Base-by-base conservation (phyloP, 2,888 invertebrate genomes). In the Liodrosophila aerea region DNA sequence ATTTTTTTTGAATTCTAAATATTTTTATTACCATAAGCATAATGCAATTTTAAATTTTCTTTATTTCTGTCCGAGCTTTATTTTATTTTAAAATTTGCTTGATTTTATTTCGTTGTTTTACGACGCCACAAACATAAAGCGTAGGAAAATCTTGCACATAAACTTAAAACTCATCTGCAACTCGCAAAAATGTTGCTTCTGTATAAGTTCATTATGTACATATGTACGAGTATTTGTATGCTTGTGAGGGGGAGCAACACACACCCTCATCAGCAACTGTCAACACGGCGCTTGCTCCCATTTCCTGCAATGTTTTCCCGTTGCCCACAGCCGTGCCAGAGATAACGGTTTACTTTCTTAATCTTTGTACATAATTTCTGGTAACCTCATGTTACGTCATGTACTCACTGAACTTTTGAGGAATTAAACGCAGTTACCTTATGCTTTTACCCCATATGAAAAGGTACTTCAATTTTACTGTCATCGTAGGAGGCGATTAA, bases 281-380 rank as follows among this genome's bases (percentile, higher is more conserved):
- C 77, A 83, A 77, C 77, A 83, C 67, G 70, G 46, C 50, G 57
- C 41, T n/a, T 22, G 40, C 45, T 46, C 37, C 59, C 56, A 53
- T 63, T 41, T 39, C 46, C 56, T 41, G 39, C 31, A 33, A 30
- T 56, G 54, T 40, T 57, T 47, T 22, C 22, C 51, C 60, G 50
- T 44, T 45, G 64, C 53, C 53, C 34, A 22, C 56, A 64, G 73
- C 73, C 39, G 45, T 47, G 80, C 41, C 69, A 81, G 77, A 81
- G 77, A 81, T 83, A 83, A 72, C 84, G 53, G 71, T 83, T 83
- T 83, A 81, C 77, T 74, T 83, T 76, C 78, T 81, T 78, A 83
- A 78, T 83, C 84, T 78, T 71, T 69, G 65, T 73, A 76, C 81
- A 76, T 83, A 73, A 76, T 71, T 81, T 76, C 71, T 60, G 77